Conservation (phyloP, 2,888 invertebrate genomes). For the Sthenelais limicola region DNA sequence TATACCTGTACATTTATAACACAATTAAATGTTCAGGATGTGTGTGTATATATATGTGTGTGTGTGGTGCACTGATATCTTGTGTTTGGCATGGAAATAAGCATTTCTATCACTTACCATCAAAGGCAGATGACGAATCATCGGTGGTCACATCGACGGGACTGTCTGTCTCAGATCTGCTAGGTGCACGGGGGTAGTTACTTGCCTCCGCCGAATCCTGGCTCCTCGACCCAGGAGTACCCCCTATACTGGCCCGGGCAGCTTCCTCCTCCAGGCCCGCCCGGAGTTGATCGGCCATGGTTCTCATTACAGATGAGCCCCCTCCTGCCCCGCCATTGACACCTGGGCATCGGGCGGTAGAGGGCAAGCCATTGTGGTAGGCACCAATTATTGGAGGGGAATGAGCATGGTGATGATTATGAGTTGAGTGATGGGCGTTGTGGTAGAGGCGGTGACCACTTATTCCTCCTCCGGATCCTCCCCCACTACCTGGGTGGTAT, state of each 20-base stretch:
- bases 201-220: slow-evolving; percentile 26
- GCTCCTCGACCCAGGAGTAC: slow-evolving; percentile 18
- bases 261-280: slow-evolving; percentile 33
- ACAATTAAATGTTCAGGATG: no score
- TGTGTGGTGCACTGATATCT: no score
- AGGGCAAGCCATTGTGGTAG: slow-evolving; percentile 24
- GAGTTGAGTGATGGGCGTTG: not conserved
- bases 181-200: slow-evolving; percentile 18
- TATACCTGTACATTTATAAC: no score
- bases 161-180: slow-evolving; percentile 29
- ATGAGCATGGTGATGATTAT: no score
- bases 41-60: no score
- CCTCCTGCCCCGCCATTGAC: no score
- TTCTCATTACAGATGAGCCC: no score
- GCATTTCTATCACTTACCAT: no score
- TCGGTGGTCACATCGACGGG: slow-evolving; percentile 34
- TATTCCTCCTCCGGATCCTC: not conserved
- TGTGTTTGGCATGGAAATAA: no score
- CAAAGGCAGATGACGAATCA: slow-evolving; percentile 21
- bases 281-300: slow-evolving; percentile 34
- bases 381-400: not conserved
- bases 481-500: not conserved
- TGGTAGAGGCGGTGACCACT: no score
- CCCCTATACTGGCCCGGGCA: not conserved
- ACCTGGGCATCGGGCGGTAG: slow-evolving; percentile 2